Percentiles rank a stretch among this genome's conserved stretches.
phyloP scores from a whole-genome alignment of 2,888 invertebrate species.

The Mesorhabditis spiculigera region DNA sequence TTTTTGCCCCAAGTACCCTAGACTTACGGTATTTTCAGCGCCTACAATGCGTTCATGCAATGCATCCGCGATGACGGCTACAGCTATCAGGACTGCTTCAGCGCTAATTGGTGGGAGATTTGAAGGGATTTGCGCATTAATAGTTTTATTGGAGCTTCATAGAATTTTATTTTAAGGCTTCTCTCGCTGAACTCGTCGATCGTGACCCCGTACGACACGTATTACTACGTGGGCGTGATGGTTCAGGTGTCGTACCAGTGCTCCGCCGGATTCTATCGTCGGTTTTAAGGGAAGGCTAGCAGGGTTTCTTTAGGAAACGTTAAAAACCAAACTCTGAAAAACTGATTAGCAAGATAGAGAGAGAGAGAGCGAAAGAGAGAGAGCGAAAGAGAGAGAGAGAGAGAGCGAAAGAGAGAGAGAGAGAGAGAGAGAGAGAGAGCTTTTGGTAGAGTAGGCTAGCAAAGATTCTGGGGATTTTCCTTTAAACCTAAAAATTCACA shows the following conservation, averaged over 20 bases:
- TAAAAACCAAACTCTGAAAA: too few species aligned
- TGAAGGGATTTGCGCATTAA: background rate
- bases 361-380: too few species aligned
- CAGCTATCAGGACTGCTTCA: background rate
- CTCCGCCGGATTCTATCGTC: background rate
- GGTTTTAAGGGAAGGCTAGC: background rate
- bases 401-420: too few species aligned
- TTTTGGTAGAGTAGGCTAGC: too few species aligned
- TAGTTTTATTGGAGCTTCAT: background rate
- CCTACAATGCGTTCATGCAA: background rate
- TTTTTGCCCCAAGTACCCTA: background rate
- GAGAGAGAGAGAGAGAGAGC: too few species aligned
- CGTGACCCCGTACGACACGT: background rate
- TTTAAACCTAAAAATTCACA: too few species aligned
- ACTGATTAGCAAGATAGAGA: too few species aligned
- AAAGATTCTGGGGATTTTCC: too few species aligned
- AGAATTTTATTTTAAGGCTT: too few species aligned
- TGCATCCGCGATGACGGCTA: constrained; percentile 1
- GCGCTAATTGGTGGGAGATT: background rate
- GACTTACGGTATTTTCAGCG: background rate
- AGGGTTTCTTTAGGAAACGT: background rate
- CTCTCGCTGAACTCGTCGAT: background rate
- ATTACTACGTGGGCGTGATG: background rate
- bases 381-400: too few species aligned
- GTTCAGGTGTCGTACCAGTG: background rate